phyloP scores from a whole-genome alignment of 2,797 vertebrate genomes.

The Peromyscus aztecus region DNA sequence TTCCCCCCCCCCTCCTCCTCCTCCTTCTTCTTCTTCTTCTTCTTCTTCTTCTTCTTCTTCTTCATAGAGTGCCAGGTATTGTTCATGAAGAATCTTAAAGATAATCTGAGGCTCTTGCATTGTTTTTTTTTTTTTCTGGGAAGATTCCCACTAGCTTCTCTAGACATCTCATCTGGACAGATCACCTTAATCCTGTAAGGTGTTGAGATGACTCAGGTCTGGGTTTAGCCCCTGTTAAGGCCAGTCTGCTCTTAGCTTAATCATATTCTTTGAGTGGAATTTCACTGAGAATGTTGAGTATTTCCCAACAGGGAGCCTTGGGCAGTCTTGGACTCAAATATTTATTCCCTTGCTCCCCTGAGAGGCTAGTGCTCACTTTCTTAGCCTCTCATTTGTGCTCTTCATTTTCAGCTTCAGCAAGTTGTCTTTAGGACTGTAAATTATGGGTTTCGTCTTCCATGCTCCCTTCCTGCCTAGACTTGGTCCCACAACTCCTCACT shows the following conservation, averaged over 20 bases:
- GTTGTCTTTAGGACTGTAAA: background rate
- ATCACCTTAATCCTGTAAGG: slow-evolving; percentile 1
- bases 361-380: background rate
- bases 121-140: background rate
- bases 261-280: background rate
- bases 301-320: background rate
- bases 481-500: background rate
- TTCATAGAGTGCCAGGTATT: background rate
- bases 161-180: background rate
- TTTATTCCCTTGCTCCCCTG: background rate
- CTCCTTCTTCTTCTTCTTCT: background rate
- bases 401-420: slow-evolving; percentile 16
- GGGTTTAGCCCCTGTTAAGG: background rate
- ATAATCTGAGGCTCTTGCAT: background rate
- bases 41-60: too few species aligned
- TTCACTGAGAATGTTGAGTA: background rate
- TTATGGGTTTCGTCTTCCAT: background rate
- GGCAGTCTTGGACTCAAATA: background rate
- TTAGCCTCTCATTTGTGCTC: background rate
- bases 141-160: slow-evolving; percentile 3
- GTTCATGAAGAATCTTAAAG: background rate
- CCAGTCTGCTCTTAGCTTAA: background rate
- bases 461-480: background rate
- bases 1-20: background rate
- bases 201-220: background rate